Conservation (phyloP, 2,888 invertebrate species). For the Metellina segmentata region DNA sequence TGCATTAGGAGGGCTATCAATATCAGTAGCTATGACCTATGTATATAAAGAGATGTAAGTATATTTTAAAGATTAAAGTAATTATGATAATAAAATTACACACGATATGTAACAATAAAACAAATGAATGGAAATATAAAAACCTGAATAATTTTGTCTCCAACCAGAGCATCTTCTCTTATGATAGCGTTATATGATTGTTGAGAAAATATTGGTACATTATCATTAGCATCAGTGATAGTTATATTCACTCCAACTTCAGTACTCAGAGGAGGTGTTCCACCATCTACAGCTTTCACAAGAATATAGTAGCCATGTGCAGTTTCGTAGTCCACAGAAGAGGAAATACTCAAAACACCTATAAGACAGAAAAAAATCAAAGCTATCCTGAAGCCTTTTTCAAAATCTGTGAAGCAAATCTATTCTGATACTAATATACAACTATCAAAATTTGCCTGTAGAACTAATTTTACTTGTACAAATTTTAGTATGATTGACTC, state of each 20-base stretch:
- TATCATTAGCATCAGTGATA: conserved; percentile 92
- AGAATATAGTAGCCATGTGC: conserved; percentile 92
- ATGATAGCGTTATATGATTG: conserved; percentile 88
- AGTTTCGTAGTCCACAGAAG: conserved; percentile 92
- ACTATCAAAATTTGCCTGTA: background rate
- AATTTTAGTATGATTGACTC: too few species aligned
- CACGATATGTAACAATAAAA: background rate
- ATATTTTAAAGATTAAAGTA: background rate
- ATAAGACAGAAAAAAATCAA: background rate
- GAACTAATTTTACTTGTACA: too few species aligned
- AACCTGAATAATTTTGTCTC: conserved; percentile 81
- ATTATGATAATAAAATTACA: background rate
- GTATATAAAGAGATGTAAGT: background rate
- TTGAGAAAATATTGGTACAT: conserved; percentile 90
- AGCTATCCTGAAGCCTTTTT: background rate
- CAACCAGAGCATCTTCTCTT: conserved; percentile 88
- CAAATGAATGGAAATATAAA: conserved; percentile 9
- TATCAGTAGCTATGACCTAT: conserved; percentile 88
- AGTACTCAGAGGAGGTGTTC: conserved; percentile 92
- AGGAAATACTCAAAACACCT: conserved; percentile 89
- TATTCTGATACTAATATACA: background rate
- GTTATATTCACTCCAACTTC: conserved; percentile 93
- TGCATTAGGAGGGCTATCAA: conserved; percentile 89
- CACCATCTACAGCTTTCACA: conserved; percentile 94
- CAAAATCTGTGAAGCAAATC: background rate